A percentile compares a stretch with the other conserved stretches of the same genome.
Evolutionary conservation across 2,113 vertebrate genomes (phyloP).

Genomic region (Forbesichthys agassizii): DNA sequence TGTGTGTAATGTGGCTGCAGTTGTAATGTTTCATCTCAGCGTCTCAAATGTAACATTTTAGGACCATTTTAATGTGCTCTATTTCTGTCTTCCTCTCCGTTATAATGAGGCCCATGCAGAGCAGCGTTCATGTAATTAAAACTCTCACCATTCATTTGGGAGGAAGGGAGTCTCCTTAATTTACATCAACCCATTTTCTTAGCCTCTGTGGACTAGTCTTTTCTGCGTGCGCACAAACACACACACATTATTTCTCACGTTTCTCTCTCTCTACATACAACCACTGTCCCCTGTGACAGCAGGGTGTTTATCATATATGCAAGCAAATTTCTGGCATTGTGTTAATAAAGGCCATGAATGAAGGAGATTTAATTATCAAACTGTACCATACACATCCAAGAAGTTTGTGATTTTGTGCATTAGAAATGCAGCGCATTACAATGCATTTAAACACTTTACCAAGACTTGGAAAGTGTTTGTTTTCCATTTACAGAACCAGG

Average conservation of each 20-base stretch:
- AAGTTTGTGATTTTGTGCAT: too few relatives aligned
- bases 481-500: too few relatives aligned
- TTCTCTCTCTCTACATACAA: constrained; percentile 15
- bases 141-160: constrained; percentile 70
- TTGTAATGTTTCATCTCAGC: constrained; percentile 24
- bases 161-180: constrained; percentile 73
- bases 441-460: too few relatives aligned
- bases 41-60: constrained; percentile 15
- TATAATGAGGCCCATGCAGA: constrained; percentile 56
- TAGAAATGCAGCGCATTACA: too few relatives aligned
- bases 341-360: too few relatives aligned
- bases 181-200: constrained; percentile 66
- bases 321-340: background rate
- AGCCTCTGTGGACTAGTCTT: constrained; percentile 45
- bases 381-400: too few relatives aligned
- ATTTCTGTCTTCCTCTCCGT: constrained; percentile 7
- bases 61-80: constrained; percentile 12
- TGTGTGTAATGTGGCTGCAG: constrained; percentile 2
- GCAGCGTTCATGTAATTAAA: constrained; percentile 69
- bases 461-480: too few relatives aligned
- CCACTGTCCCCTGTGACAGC: constrained; percentile 22
- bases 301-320: constrained; percentile 23
- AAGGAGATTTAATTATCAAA: too few relatives aligned
- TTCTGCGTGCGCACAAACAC: constrained; percentile 5
- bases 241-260: constrained; percentile 16